Base-by-base conservation (phyloP, 1,140 invertebrate species). In the Calycopis cecrops region DNA sequence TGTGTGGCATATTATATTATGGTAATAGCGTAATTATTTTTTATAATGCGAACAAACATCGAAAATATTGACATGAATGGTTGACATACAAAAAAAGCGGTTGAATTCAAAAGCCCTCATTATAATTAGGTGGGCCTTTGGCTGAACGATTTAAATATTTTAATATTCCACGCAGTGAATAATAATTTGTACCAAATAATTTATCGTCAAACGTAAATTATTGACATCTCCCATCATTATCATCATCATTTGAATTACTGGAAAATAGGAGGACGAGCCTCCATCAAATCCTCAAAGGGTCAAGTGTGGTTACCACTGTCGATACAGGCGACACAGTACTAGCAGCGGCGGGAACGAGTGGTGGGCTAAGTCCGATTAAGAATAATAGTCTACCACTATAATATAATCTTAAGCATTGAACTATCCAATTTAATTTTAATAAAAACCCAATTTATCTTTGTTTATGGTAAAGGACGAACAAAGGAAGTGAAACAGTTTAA, bases 111-210 rank as follows among this genome's bases (percentile, higher is more conserved):
- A 44, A 44, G 40, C 4, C 40, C 40, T 44, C 40, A 44, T 44
- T 44, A 44, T 44, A 12, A 44, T n/a, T n/a, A n/a, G n/a, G n/a
- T n/a, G n/a, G 40, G 40, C 38, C 38, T 40, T 40, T 40, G 38
- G 38, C 40, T 44, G 40, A 16, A 16, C 16, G 40, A 44, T 44
- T 44, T 44, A 44, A 44, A 44, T 44, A 44, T 44, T 16, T 16
- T 44, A 44, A 44, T 44, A 44, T 44, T 44, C 40, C 14, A 44
- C 14, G 40, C 40, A 16, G 14, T 16, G 4, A 44, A 44, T 28
- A 28, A 28, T 28, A 28, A 28, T 44, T 44, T 44, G 40, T 44
- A 16, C 40, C 14, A 44, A 44, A 44, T 44, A 44, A 16, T 44
- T 44, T 44, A 44, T n/a, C 16, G 40, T 16, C 6, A 6, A 6